Percentiles rank a stretch among this genome's conserved stretches.
These are phyloP conservation scores for Thysanoteuthis rhombus DNA, from an alignment of 2,888 invertebrate genomes.

Conservation along the genomic window DNA sequence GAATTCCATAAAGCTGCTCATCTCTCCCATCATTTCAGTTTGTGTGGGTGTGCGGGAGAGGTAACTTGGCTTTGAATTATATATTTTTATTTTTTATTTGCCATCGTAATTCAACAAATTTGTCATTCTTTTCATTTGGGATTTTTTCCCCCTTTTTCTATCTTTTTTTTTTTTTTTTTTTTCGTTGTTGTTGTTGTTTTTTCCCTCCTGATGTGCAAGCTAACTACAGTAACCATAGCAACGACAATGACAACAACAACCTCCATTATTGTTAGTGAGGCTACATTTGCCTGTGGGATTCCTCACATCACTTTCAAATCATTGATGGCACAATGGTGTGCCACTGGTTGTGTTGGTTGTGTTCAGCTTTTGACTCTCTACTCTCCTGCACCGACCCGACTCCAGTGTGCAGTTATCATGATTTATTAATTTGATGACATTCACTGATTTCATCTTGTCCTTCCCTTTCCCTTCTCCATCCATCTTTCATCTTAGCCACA, in stretches of 20 bases:
- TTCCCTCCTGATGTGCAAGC: neutral
- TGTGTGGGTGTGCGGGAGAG: neutral
- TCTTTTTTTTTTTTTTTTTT: neutral
- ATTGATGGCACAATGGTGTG: neutral
- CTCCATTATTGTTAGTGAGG: neutral
- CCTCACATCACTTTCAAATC: neutral
- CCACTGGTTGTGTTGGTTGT: neutral
- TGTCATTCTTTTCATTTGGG: neutral
- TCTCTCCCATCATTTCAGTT: neutral
- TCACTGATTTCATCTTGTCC: neutral
- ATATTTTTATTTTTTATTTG: neutral
- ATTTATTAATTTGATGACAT: neutral
- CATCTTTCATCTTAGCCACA: neutral
- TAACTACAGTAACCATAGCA: neutral
- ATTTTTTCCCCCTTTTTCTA: neutral
- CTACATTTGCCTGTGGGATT: neutral
- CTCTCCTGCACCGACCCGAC: neutral
- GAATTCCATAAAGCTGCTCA: neutral
- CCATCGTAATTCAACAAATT: neutral
- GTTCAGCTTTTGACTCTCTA: neutral
- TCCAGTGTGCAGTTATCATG: neutral
- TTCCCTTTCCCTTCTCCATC: neutral
- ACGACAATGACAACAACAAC: neutral
- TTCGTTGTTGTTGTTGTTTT: neutral
- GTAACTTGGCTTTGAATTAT: neutral